Base-by-base conservation (phyloP, 2,888 invertebrate genomes). In the Drosophila phalerata region DNA sequence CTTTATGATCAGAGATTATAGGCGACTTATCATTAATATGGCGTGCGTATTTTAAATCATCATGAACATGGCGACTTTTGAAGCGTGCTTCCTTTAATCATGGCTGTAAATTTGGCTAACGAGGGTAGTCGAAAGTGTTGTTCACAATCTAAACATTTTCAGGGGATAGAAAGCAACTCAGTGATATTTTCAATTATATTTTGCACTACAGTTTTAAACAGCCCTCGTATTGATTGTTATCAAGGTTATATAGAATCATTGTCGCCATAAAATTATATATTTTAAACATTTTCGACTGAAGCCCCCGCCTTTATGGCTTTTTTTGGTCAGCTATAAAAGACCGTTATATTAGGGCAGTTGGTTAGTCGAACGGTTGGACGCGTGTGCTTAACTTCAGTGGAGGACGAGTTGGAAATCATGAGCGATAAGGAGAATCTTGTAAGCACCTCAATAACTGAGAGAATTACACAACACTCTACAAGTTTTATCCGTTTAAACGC, bases 371-470 rank as follows among this genome's bases (percentile, higher is more conserved):
- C 40, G 22, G n/a, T 48, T 52, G 47, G 19, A 40, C 30, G 37
- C 63, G 71, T 51, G 53, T 17, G 49, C 13, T 37, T 37, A 11
- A 17, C 11, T 34, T 32, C 37, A 60, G 38, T 38, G 3, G 32
- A 45, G 52, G 30, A 53, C 32, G 9, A 45, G 1, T 28, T 13
- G 15, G 8, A 38, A 17, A 45, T 3, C 22, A 74, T 74, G 73
- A 70, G 65, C 57, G 73, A 74, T 74, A 77, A 64, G 64, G 77
- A 77, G 51, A 77, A 34, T 61, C 77, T 76, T 45, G 73, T 73
- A 64, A 75, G 38, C 8, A 42, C 17, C 19, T 10, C 3, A 3
- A 19, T 10, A 30, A 17, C 30, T 2, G 9, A n/a, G 6, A 15
- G 8, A 48, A 48, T 34, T 52, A 19, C 28, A 11, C 37, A 49